These are phyloP conservation scores for Serilophus lunatus DNA, from an alignment of 2,113 vertebrate species.

Conservation along the genomic window DNA sequence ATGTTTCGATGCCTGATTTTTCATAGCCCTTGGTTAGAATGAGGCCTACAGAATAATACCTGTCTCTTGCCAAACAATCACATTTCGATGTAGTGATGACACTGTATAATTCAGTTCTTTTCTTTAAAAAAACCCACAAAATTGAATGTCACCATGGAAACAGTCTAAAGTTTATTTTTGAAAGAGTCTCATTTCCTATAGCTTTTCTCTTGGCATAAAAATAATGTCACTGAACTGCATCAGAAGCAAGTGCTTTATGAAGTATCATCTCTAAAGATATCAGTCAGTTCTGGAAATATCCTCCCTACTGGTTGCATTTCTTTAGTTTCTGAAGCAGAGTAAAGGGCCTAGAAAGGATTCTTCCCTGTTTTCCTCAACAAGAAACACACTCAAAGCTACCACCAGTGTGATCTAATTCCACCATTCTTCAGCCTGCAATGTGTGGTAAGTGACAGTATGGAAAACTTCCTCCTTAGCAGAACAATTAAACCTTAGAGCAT, in stretches of 20 bases:
- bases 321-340: conserved; percentile 17
- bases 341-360: background rate
- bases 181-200: conserved; percentile 23
- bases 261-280: background rate
- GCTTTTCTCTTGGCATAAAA: conserved; percentile 30
- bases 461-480: conserved; percentile 39
- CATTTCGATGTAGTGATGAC: background rate
- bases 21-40: background rate
- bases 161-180: conserved; percentile 33
- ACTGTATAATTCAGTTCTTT: background rate
- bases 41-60: background rate
- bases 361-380: background rate
- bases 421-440: background rate
- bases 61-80: background rate
- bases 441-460: background rate
- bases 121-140: background rate
- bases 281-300: conserved; percentile 3
- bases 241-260: conserved; percentile 15
- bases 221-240: conserved; percentile 38
- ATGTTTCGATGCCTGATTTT: background rate
- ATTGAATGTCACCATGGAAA: conserved; percentile 32
- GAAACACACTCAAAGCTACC: background rate
- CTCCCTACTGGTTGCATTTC: background rate
- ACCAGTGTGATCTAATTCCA: background rate
- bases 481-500: conserved; percentile 29